Conservation (phyloP, 2,113 vertebrate genomes). For the Boulengeromyrus knoepffleri region DNA sequence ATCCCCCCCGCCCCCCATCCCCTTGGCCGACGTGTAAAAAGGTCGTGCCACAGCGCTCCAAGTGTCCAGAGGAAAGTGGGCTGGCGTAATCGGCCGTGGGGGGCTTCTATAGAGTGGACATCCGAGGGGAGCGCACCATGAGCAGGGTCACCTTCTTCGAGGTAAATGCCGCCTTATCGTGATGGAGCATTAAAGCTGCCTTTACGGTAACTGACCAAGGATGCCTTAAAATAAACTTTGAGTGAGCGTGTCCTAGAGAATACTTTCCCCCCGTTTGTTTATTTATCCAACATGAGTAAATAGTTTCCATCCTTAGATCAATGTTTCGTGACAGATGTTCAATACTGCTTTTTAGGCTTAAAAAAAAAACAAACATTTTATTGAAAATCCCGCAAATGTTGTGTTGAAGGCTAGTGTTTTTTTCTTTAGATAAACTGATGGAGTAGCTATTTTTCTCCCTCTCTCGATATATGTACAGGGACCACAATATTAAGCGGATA, state of each 20-base stretch:
- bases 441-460: not conserved
- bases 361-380: not conserved
- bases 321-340: not conserved
- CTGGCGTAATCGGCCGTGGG: not conserved
- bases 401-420: not conserved
- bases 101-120: not conserved
- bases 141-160: conserved; percentile 45
- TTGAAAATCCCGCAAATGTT: not conserved
- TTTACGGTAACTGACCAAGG: not conserved
- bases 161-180: conserved; percentile 29
- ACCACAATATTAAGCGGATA: not conserved
- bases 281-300: not conserved
- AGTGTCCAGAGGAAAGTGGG: not conserved
- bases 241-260: not conserved
- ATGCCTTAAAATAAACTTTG: not conserved
- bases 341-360: not conserved
- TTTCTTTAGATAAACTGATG: not conserved
- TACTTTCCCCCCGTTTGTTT: not conserved
- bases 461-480: not conserved
- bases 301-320: not conserved
- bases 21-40: not conserved
- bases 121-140: conserved; percentile 17
- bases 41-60: not conserved
- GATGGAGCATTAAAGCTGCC: not conserved
- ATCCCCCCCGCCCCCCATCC: not conserved